phyloP scores from a whole-genome alignment of 2,797 vertebrate species.

The Nannoperca obscura region DNA sequence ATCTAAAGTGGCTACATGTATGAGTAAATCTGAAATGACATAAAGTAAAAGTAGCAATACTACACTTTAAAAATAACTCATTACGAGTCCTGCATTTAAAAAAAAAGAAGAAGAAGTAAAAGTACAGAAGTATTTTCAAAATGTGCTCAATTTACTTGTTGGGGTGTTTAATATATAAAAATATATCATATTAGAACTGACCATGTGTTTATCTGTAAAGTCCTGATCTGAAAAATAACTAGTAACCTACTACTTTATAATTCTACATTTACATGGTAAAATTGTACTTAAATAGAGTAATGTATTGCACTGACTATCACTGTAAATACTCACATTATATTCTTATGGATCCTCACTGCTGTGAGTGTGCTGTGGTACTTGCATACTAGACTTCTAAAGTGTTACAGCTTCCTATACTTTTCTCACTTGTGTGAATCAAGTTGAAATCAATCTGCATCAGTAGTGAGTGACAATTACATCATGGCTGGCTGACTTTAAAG shows the following conservation, averaged over 20 bases:
- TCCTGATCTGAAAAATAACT: not conserved
- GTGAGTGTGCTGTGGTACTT: not conserved
- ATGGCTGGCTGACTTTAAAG: not conserved
- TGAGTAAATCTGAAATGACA: not conserved
- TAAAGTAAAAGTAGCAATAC: not conserved
- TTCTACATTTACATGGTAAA: too few relatives aligned
- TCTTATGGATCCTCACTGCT: too few relatives aligned
- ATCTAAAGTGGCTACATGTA: not conserved
- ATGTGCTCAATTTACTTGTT: not conserved
- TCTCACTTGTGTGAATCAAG: not conserved
- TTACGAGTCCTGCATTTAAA: not conserved
- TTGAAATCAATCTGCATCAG: not conserved
- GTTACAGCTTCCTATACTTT: not conserved
- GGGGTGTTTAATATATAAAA: not conserved
- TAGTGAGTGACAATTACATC: not conserved
- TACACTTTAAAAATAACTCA: not conserved
- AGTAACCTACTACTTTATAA: not conserved
- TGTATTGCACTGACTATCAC: not conserved
- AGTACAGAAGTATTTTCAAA: not conserved
- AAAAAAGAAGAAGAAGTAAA: not conserved
- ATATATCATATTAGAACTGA: not conserved
- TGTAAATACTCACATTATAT: constrained; percentile 1
- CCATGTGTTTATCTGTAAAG: not conserved
- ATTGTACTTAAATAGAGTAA: not conserved
- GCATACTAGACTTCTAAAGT: not conserved